These are phyloP conservation scores for Embidobia sp. DNA, from an alignment of 2,888 invertebrate genomes.

Conservation along the genomic window DNA sequence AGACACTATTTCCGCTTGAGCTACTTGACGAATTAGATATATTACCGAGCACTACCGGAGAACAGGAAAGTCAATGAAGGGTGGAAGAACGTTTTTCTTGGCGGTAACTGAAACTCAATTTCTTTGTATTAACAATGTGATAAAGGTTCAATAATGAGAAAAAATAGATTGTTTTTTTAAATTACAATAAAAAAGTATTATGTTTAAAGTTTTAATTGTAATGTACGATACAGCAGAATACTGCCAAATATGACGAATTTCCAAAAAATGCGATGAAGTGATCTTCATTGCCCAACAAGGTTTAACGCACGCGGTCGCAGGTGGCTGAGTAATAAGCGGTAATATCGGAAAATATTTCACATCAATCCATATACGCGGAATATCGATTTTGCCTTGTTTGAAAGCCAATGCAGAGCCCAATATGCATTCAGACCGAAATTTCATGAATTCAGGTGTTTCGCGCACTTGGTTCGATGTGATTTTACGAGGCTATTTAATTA, in stretches of 20 bases:
- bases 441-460: slow-evolving; percentile 67
- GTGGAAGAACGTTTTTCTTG: slow-evolving; percentile 35
- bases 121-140: slow-evolving; percentile 13
- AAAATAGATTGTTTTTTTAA: no score
- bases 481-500: slow-evolving; percentile 75
- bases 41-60: slow-evolving; percentile 72
- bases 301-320: slow-evolving; percentile 65
- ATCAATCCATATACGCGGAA: slow-evolving; percentile 72
- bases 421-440: slow-evolving; percentile 74
- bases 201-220: no score
- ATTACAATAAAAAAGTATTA: neutral
- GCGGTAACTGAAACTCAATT: neutral
- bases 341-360: slow-evolving; percentile 76
- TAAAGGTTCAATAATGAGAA: neutral
- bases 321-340: slow-evolving; percentile 73
- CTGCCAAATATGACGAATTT: slow-evolving; percentile 30
- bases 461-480: slow-evolving; percentile 67
- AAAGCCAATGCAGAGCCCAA: slow-evolving; percentile 70
- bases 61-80: slow-evolving; percentile 52
- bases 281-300: slow-evolving; percentile 38
- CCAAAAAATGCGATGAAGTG: slow-evolving; percentile 36
- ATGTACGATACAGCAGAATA: slow-evolving; percentile 3
- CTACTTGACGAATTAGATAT: slow-evolving; percentile 79
- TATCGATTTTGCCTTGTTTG: slow-evolving; percentile 73
- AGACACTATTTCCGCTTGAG: slow-evolving; percentile 74